These are phyloP conservation scores for Temnopleurus reevesii DNA, from an alignment of 53 echinoderm and acorn worm genomes.

Conservation along the genomic window DNA sequence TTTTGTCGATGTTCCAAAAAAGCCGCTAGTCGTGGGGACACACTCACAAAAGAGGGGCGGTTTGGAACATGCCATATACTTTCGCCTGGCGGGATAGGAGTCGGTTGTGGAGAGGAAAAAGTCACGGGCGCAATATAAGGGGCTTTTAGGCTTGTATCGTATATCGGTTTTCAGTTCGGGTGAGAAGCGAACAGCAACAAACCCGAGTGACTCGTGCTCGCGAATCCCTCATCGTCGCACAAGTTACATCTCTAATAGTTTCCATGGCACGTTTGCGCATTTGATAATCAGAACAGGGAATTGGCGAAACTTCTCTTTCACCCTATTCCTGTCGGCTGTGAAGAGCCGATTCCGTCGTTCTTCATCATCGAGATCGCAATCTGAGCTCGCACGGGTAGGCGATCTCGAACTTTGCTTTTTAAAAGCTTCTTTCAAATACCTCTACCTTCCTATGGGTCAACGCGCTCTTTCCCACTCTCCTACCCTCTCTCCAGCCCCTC, in stretches of 20 bases:
- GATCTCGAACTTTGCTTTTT: background rate
- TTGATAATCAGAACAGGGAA: slow-evolving; percentile 52
- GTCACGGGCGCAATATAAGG: slow-evolving; percentile 55
- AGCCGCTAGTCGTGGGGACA: slow-evolving; percentile 52
- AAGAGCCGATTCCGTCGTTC: background rate
- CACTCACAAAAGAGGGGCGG: slow-evolving; percentile 8
- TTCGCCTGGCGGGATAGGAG: slow-evolving; percentile 42
- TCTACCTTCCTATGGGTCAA: background rate
- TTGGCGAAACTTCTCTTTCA: slow-evolving; percentile 43
- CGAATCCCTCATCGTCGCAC: slow-evolving; percentile 42
- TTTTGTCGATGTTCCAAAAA: slow-evolving; percentile 58
- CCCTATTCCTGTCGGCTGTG: slow-evolving; percentile 28
- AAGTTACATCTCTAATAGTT: slow-evolving; percentile 64
- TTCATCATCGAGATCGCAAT: background rate
- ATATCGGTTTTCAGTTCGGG: slow-evolving; percentile 57
- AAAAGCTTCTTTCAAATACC: background rate
- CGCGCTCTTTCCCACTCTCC: slow-evolving; percentile 16
- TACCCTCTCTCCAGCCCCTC: slow-evolving; percentile 1
- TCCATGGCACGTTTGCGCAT: slow-evolving; percentile 55
- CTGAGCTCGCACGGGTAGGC: background rate
- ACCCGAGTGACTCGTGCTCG: slow-evolving; percentile 48
- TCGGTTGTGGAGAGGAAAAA: slow-evolving; percentile 31
- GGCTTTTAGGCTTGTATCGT: slow-evolving; percentile 60
- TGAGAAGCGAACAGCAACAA: slow-evolving; percentile 58
- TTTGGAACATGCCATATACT: slow-evolving; percentile 25